Evolutionary conservation across 1,140 invertebrate genomes (phyloP).

Genomic region (Eumaeus atala): DNA sequence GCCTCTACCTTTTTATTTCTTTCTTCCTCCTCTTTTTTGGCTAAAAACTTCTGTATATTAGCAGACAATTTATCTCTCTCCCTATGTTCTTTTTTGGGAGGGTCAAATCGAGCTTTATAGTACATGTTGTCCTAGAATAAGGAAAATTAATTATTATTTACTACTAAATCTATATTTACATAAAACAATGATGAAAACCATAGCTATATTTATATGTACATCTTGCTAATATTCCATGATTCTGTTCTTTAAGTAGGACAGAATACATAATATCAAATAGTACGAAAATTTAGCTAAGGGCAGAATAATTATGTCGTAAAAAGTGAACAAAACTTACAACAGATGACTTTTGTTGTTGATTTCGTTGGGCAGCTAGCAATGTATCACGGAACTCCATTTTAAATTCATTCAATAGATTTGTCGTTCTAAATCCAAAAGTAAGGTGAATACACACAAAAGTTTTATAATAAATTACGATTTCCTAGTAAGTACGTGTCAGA

Average conservation of each 20-base stretch:
- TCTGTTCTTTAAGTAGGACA: too few relatives aligned
- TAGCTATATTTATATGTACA: background rate
- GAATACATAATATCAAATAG: too few relatives aligned
- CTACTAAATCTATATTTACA: background rate
- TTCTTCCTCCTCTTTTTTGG: conserved; percentile 87
- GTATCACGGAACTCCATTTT: conserved; percentile 69
- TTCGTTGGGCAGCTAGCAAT: conserved; percentile 62
- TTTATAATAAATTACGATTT: conserved; percentile 57
- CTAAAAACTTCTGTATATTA: conserved; percentile 88
- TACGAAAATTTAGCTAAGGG: background rate
- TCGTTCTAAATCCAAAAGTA: conserved; percentile 23
- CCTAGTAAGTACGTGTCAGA: conserved; percentile 65
- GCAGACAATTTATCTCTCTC: conserved; percentile 79
- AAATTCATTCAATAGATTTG: conserved; percentile 18
- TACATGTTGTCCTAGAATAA: conserved; percentile 65
- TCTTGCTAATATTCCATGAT: too few relatives aligned
- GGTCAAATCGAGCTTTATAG: conserved; percentile 84
- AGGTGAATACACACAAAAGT: conserved; percentile 35
- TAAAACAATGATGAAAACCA: background rate
- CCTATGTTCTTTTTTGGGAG: conserved; percentile 87
- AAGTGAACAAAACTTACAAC: conserved; percentile 58
- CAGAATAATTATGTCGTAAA: conserved; percentile 31
- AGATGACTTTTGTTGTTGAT: conserved; percentile 72
- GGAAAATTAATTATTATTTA: background rate
- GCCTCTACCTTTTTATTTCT: conserved; percentile 78